Percentiles rank a stretch among this genome's conserved stretches.
Conservation (phyloP, 1,140 invertebrate genomes). For the Pachypeltis micranthus region DNA sequence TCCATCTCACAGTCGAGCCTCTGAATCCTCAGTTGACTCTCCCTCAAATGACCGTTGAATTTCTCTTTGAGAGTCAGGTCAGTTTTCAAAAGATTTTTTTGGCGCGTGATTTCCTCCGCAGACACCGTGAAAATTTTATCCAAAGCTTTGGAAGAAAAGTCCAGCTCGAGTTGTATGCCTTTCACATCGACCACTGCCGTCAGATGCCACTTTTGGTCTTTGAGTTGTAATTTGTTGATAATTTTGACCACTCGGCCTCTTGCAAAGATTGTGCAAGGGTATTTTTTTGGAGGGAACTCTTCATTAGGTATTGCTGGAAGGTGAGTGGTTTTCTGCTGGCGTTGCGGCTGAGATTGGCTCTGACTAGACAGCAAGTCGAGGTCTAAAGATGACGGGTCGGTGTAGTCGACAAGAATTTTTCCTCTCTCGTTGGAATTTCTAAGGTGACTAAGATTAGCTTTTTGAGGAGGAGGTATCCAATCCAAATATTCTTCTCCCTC, state of each 20-base stretch:
- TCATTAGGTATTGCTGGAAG: neutral
- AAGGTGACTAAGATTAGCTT: neutral
- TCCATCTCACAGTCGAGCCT: conserved; percentile 14
- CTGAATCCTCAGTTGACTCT: conserved; percentile 10
- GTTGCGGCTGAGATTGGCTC: neutral
- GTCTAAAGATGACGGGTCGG: neutral
- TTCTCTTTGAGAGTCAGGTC: conserved; percentile 13
- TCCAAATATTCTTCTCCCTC: neutral
- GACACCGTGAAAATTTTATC: conserved; percentile 19
- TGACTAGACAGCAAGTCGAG: neutral
- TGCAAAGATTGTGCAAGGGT: neutral
- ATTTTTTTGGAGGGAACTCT: conserved; percentile 18
- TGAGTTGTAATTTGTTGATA: conserved; percentile 12
- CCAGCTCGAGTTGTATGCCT: conserved; percentile 17
- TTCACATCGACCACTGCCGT: conserved; percentile 10
- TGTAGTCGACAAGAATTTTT: conserved; percentile 3
- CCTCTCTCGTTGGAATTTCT: neutral
- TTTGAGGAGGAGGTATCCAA: neutral
- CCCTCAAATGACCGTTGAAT: conserved; percentile 16
- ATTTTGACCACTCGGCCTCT: conserved; percentile 11
- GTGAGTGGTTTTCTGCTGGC: neutral
- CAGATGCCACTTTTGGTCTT: conserved; percentile 12
- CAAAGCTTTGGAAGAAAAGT: conserved; percentile 18
- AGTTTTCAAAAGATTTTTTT: neutral
- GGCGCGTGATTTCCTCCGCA: conserved; percentile 8